Percentiles rank a stretch among this genome's conserved stretches.
Evolutionary conservation across 2,888 invertebrate species (phyloP).

Genomic region (Scaptomyza polygonia): DNA sequence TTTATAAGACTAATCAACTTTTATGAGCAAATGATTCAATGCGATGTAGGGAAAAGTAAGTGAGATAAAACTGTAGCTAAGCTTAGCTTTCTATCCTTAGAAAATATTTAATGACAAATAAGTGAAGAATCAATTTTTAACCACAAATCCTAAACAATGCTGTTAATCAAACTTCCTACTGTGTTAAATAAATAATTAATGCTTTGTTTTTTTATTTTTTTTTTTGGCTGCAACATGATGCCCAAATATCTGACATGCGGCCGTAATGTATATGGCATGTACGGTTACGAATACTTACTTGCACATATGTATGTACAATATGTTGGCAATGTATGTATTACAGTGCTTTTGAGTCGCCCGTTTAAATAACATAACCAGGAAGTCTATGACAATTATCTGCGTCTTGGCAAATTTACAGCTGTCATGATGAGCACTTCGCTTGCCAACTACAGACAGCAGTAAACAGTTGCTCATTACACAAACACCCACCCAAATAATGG

Average conservation of each 20-base stretch:
- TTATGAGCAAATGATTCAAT: too few species aligned
- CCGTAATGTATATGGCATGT: slow-evolving; percentile 54
- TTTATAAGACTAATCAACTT: neutral
- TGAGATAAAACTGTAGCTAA: neutral
- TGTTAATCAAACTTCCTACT: neutral
- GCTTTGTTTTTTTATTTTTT: slow-evolving; percentile 35
- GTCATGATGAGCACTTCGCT: slow-evolving; percentile 73
- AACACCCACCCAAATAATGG: slow-evolving; percentile 65
- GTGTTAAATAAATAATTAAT: neutral
- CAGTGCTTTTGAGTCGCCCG: slow-evolving; percentile 50
- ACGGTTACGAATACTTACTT: slow-evolving; percentile 25
- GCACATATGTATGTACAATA: slow-evolving; percentile 1
- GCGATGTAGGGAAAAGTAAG: neutral
- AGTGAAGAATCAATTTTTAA: neutral
- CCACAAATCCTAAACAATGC: neutral
- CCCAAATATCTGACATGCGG: slow-evolving; percentile 33
- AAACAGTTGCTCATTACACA: slow-evolving; percentile 74
- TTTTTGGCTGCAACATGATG: slow-evolving; percentile 37
- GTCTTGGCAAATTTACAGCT: slow-evolving; percentile 66
- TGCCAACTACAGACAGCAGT: slow-evolving; percentile 59
- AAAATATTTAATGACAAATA: neutral
- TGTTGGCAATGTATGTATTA: slow-evolving; percentile 24
- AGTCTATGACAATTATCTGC: slow-evolving; percentile 75
- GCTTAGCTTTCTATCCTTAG: neutral
- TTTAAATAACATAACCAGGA: slow-evolving; percentile 67